These are phyloP conservation scores for Thryonomys swinderianus DNA, from an alignment of 2,113 vertebrate genomes.

Conservation along the genomic window DNA sequence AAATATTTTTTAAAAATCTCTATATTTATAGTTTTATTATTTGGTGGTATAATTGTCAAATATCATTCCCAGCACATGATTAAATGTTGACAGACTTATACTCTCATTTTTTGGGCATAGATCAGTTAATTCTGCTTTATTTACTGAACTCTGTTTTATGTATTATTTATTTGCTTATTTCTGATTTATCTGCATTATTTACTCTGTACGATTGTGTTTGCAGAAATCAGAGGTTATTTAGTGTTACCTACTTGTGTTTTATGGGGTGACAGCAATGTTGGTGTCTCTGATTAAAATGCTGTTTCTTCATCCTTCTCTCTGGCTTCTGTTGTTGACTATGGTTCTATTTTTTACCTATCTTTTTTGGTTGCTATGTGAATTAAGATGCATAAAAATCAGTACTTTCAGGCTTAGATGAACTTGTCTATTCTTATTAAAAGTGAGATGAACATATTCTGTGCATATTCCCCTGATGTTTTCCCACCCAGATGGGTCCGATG, in stretches of 20 bases:
- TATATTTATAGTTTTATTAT: not conserved
- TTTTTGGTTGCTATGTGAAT: not conserved
- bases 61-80: not conserved
- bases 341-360: not conserved
- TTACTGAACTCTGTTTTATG: not conserved
- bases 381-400: not conserved
- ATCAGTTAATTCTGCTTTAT: not conserved
- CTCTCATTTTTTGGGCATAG: not conserved
- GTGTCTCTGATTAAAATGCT: not conserved
- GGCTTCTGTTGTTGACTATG: not conserved
- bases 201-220: not conserved
- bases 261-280: not conserved
- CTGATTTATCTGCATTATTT: not conserved
- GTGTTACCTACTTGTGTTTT: not conserved
- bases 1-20: not conserved
- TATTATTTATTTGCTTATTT: constrained; percentile 1
- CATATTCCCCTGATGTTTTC: not conserved
- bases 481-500: not conserved
- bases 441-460: not conserved
- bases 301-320: not conserved
- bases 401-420: not conserved
- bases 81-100: not conserved
- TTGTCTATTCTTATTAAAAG: constrained; percentile 1
- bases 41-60: not conserved
- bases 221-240: not conserved